Evolutionary conservation across 2,113 vertebrate genomes (phyloP), one percentile per base, ranked within the genome.

Genomic region (Hippopotamus amphibius): DNA sequence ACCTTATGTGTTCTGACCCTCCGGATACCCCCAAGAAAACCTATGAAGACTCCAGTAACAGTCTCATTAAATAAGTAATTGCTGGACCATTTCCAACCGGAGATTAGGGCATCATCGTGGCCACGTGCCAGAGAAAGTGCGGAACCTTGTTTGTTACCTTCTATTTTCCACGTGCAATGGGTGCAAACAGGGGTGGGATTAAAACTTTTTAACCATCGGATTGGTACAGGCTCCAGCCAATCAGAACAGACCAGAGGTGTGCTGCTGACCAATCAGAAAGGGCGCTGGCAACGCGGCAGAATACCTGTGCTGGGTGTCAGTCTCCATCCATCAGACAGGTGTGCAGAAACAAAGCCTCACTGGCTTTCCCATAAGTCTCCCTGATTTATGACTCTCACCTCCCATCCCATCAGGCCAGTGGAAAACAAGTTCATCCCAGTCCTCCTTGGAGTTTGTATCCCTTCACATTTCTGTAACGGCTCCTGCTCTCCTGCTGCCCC

Each of bases 91-190:
- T 19, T 72, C 41, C 41, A 0, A 1, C 15, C 10, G 26, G 59
- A 30, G n/a, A 41, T 17, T 7, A 6, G 13, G 21, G 33, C 5
- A 3, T 57, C 26, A 4, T 26, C 0, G 0, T 11, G 66, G 43
- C 33, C 66, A 41, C 33, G 15, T 21, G 24, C 59, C 33, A 0
- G 8, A n/a, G 46, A 21, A 30, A 22, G 11, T 14, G 7, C 50
- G 63, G 6, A 19, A 24, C 6, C 37, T 6, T 41, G 2, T 16
- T 21, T 2, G 10, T 0, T 17, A 16, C 41, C 77, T 37, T 11
- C 33, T 33, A 4, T 30, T 46, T 16, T 19, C 63, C 22, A 7
- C 1, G 11, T 0, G 19, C 16, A 0, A 17, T 7, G 3, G 17
- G 19, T n/a, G 2, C 48, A 66, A 37, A 26, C 1, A 1, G 50